Evolutionary conservation across 1,140 invertebrate species (phyloP), one percentile per base, ranked within the genome.

Genomic region (Zaprionus africanus): DNA sequence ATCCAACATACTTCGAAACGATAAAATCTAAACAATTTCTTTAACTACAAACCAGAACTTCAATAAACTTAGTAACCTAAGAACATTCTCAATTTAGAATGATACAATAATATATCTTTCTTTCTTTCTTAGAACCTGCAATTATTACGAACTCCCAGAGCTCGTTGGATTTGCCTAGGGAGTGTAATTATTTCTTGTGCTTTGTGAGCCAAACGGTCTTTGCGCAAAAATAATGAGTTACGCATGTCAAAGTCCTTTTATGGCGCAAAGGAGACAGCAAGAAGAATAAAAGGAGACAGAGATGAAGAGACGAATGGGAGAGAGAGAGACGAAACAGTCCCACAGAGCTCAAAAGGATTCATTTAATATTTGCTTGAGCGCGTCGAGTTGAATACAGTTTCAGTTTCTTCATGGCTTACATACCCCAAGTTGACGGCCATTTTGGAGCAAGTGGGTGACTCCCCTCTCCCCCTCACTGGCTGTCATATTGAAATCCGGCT

Each of bases 161-260:
- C n/a, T 19, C 2, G 19, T 17, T 22, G 57, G n/a, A 34, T 43
- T 63, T 66, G 75, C 54, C 71, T 31, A 9, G 36, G 46, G 63
- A 80, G 63, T 69, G 78, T 81, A 85, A 84, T 84, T 86, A 84
- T 87, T 84, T 88, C 81, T 74, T 85, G 46, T 70, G 62, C 78
- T 84, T 71, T 90, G 81, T 86, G 78, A 79, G 86, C 76, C 81
- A 88, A 88, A 88, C 79, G 80, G 67, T 66, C 79, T 81, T 68
- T 77, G 65, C 69, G 73, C 79, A 87, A 84, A 91, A 92, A 92
- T 92, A 92, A 92, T 92, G 91, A 92, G 91, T 90, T 92, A 92
- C 91, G 91, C 91, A 92, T 92, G 91, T 84, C 76, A 91, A 81
- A 91, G 86, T 92, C 82, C 82, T 87, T 92, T 92, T 76, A 88